These are phyloP conservation scores for Lasiurus cinereus DNA, from an alignment of 2,113 vertebrate genomes.

Conservation along the genomic window DNA sequence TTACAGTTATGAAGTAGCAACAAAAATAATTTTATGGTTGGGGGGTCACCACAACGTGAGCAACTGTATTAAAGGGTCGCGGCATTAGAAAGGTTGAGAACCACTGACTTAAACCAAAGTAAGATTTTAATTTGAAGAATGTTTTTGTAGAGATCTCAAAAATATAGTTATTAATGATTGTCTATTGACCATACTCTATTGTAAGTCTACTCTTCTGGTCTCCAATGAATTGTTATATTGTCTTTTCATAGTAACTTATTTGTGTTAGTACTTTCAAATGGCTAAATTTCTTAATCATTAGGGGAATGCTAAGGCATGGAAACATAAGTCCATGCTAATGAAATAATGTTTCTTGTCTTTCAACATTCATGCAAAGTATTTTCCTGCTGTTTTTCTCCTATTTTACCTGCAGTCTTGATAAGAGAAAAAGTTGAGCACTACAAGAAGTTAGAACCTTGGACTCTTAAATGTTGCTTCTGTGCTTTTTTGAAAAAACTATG, in stretches of 20 bases:
- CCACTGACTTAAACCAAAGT: neutral
- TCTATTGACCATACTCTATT: neutral
- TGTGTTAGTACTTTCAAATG: too few species aligned
- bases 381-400: neutral
- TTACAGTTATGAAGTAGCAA: too few species aligned
- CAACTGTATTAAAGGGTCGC: too few species aligned
- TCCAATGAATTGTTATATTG: too few species aligned
- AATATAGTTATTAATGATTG: conserved; percentile 1
- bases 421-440: conserved; percentile 15
- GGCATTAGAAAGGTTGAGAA: too few species aligned
- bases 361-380: neutral
- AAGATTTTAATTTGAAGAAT: conserved; percentile 50
- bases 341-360: conserved; percentile 51
- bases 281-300: conserved; percentile 42
- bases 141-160: conserved; percentile 31
- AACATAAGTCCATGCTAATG: neutral
- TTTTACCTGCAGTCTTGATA: conserved; percentile 26
- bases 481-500: neutral
- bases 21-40: too few species aligned
- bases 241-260: too few species aligned
- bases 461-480: neutral
- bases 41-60: too few species aligned
- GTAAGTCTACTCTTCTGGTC: neutral
- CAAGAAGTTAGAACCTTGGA: neutral
- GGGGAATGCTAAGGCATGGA: conserved; percentile 20